Base-by-base conservation (phyloP, 2,113 vertebrate species). In the Pterocles gutturalis region DNA sequence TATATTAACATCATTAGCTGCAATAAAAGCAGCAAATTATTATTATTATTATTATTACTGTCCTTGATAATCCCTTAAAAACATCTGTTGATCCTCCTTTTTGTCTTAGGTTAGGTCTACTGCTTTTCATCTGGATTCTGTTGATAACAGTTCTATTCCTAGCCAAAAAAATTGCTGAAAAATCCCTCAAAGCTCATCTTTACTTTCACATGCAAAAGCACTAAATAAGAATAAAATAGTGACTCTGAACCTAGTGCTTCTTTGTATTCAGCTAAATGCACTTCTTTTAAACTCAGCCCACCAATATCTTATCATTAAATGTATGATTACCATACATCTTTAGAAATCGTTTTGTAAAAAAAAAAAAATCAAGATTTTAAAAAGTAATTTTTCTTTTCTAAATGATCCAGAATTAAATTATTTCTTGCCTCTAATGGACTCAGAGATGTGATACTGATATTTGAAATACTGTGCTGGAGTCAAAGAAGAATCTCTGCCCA, bases 41-140 rank as follows among this genome's bases (percentile, higher is more conserved):
- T 5, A 31, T 28, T 13, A 51, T 20, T 0, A 43, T 20, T 1
- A 72, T 26, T 2, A 17, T 67, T 18, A 13, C 34, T 45, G 53
- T 34, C 16, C 33, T 46, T 55, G 48, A 60, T 71, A 83, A 70
- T 49, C 13, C 45, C 33, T 66, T 69, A n/a, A 62, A 91, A 87
- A 49, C 24, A 70, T 5, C 16, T 58, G 8, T 0, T 65, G 26
- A 53, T 54, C 14, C 17, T 85, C 19, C 38, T 10, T 64, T 76
- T 81, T 57, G 26, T 49, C 19, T 66, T 51, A 43, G 36, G 2
- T 51, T 70, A 61, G 6, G 26, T 51, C 66, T 49, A 54, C 3
- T 36, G 19, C 15, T 87, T 84, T 84, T 67, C 33, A 62, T 46
- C 79, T 45, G 17, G 14, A 51, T 92, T 90, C 54, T 67, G 19